These are phyloP conservation scores for Muntiacus muntjak DNA, from an alignment of 2,113 vertebrate species.

Conservation along the genomic window DNA sequence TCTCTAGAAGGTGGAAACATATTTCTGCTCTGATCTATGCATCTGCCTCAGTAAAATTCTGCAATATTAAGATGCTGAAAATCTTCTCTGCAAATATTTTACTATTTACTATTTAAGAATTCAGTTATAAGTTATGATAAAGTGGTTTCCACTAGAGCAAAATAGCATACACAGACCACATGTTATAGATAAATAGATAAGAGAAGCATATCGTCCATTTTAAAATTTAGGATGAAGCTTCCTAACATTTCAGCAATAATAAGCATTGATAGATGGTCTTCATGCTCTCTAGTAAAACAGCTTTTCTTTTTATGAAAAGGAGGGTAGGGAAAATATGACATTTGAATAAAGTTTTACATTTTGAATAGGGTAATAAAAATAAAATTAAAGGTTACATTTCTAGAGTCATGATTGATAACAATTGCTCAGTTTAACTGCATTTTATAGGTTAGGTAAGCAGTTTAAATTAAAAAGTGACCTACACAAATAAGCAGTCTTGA, in stretches of 20 bases:
- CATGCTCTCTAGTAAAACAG: not conserved
- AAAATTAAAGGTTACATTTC: conserved; percentile 71
- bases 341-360: conserved; percentile 72
- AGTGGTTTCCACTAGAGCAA: not conserved
- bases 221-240: not conserved
- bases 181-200: not conserved
- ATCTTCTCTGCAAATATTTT: conserved; percentile 1
- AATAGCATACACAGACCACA: not conserved
- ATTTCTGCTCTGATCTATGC: not conserved
- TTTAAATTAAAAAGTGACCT: conserved; percentile 74
- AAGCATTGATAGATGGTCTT: not conserved
- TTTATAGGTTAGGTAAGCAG: conserved; percentile 72
- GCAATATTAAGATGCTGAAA: not conserved
- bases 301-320: conserved; percentile 20
- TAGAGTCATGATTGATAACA: conserved; percentile 67
- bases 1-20: not conserved
- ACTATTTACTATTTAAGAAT: not conserved
- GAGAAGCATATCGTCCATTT: not conserved
- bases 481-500: conserved; percentile 60
- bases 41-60: not conserved
- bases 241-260: not conserved
- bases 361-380: conserved; percentile 72
- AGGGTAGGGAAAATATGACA: conserved; percentile 47
- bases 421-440: conserved; percentile 62
- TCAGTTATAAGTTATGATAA: not conserved